A percentile compares a stretch with the other conserved stretches of the same genome.
These are phyloP conservation scores for Orthonychiurus folsomi DNA, from an alignment of 2,888 invertebrate genomes.

Conservation along the genomic window DNA sequence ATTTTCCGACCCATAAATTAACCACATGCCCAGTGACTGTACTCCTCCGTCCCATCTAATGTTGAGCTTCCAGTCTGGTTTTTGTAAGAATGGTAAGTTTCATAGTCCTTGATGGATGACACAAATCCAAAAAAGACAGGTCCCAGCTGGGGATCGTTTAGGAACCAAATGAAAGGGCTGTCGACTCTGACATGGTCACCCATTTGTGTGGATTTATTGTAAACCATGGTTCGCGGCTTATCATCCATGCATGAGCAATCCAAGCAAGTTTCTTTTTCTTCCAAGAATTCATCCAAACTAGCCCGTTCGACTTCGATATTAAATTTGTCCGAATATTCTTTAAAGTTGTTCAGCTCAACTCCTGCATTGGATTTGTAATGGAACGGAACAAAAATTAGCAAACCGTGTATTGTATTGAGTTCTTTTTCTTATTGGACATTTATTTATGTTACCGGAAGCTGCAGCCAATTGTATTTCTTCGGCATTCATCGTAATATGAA, in stretches of 20 bases:
- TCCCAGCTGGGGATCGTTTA: slow-evolving; percentile 32
- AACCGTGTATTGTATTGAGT: too few relatives aligned
- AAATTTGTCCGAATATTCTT: neutral
- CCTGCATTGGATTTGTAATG: neutral
- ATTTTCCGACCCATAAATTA: neutral
- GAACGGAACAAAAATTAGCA: too few relatives aligned
- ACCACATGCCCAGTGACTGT: neutral
- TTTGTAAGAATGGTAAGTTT: neutral
- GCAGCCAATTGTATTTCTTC: neutral
- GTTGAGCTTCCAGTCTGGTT: neutral
- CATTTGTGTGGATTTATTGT: neutral
- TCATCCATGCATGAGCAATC: neutral
- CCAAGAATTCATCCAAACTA: neutral
- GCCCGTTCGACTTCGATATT: too few relatives aligned
- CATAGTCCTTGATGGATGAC: slow-evolving; percentile 10
- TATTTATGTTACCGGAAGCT: neutral
- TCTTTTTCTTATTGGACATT: neutral
- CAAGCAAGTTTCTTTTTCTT: neutral
- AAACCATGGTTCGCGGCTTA: neutral
- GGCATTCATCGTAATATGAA: neutral
- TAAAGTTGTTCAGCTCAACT: neutral
- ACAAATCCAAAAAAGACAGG: slow-evolving; percentile 36
- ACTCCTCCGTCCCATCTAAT: neutral
- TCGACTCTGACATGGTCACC: slow-evolving; percentile 22
- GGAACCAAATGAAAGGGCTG: slow-evolving; percentile 33